A percentile compares a stretch with the other conserved stretches of the same genome.
Conservation (phyloP, 2,113 vertebrate species). For the Daubentonia madagascariensis region DNA sequence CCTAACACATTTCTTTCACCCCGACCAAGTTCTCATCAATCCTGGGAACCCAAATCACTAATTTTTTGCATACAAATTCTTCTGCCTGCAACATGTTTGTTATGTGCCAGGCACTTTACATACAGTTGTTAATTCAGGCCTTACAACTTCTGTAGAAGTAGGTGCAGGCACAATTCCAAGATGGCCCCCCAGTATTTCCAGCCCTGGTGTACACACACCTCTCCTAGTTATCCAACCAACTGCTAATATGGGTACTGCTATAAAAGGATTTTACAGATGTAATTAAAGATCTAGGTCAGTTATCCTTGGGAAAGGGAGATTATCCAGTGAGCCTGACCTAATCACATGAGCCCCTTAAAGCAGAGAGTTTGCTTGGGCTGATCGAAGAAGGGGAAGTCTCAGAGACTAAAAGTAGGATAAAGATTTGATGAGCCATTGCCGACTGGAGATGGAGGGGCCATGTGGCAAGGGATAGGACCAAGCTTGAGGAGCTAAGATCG, state of each 20-base stretch:
- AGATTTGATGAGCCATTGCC: background rate
- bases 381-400: background rate
- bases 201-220: background rate
- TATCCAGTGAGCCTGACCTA: background rate
- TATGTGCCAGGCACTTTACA: background rate
- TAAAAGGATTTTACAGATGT: background rate
- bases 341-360: background rate
- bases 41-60: background rate
- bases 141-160: background rate
- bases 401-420: background rate
- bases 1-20: background rate
- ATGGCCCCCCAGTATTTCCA: background rate
- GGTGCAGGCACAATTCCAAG: background rate
- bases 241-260: background rate
- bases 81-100: background rate
- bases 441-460: background rate
- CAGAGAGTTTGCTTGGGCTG: background rate
- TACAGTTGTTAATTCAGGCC: background rate
- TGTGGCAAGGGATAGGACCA: background rate
- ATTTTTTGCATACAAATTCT: background rate
- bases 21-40: background rate
- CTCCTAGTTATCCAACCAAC: background rate
- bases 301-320: background rate
- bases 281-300: background rate
- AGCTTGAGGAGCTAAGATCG: background rate